These are phyloP conservation scores for Tenualosa thibaudeaui DNA, from an alignment of 2,797 vertebrate genomes.

Conservation along the genomic window DNA sequence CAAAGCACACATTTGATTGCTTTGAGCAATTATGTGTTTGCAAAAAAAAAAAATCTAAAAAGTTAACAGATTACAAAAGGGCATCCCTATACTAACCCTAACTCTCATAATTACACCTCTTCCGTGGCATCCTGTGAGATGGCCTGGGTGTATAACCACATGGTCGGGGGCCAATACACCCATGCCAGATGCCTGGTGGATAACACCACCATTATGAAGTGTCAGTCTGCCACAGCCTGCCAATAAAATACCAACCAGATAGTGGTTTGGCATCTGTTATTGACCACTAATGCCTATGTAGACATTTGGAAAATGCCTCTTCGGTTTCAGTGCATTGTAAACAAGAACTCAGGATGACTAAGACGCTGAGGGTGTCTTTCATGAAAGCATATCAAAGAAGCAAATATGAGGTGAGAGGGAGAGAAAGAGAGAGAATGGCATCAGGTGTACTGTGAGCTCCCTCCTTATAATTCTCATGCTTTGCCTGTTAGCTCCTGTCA, in stretches of 20 bases:
- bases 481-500: not conserved
- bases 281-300: not conserved
- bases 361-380: not conserved
- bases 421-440: not conserved
- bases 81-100: not conserved
- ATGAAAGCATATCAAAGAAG: not conserved
- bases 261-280: not conserved
- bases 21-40: no score
- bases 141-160: not conserved
- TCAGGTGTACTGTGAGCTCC: not conserved
- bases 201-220: slow-evolving; percentile 3
- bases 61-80: not conserved
- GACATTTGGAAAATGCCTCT: not conserved
- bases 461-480: not conserved
- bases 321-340: not conserved
- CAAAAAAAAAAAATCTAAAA: no score
- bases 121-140: not conserved
- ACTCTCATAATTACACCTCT: not conserved
- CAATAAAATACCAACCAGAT: not conserved
- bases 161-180: not conserved
- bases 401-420: not conserved
- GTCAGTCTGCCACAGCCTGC: not conserved
- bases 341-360: not conserved
- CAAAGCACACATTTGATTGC: no score
- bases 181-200: not conserved